Base-by-base conservation (phyloP, 2,113 vertebrate species). In the Paracyprichromis sp. region DNA sequence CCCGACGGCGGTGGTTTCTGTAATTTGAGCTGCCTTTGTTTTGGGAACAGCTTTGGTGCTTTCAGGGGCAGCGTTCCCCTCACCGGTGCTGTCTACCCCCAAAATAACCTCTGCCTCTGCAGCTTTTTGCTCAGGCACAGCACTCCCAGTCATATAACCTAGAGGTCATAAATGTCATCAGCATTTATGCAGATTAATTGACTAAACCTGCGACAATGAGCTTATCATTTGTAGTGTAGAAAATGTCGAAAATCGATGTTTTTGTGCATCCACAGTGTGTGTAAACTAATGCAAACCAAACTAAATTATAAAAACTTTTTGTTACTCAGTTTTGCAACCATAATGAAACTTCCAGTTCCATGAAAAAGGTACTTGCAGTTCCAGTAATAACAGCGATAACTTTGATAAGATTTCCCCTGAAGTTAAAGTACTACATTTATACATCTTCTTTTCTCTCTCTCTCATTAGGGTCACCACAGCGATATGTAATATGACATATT, bases 61-160 rank as follows among this genome's bases (percentile, higher is more conserved):
- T 56, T 92, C 79, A 26, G 89, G 83, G 73, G 63, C 85, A 73
- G 36, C 57, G 1, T 61, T 76, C 79, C 73, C 87, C 9, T 91
- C 89, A 76, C 56, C 6, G 13, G 61, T 36, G 45, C 83, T 57
- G n/a, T 89, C 87, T 66, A 79, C 5, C 66, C 79, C 89, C 53
- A 90, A 81, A 83, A 83, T 16, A 87, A 76, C 50, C 9, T 93
- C 91, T 83, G 89, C 16, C 11, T 93, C 91, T 82, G 90, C 24
- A 56, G 57, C 59, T 82, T 85, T 94, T 79, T 92, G 88, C 69
- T 89, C 90, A 87, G 88, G 92, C 56, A 86, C 84, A 66, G 86
- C 88, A 76, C 82, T 88, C 54, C 92, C 94, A 79, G 94, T 93
- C 85, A 94, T 80, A 92, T 92, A 94, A 93, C 92, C 91, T 95